These are phyloP conservation scores for Staurois parvus DNA, from an alignment of 2,797 vertebrate species.

Conservation along the genomic window DNA sequence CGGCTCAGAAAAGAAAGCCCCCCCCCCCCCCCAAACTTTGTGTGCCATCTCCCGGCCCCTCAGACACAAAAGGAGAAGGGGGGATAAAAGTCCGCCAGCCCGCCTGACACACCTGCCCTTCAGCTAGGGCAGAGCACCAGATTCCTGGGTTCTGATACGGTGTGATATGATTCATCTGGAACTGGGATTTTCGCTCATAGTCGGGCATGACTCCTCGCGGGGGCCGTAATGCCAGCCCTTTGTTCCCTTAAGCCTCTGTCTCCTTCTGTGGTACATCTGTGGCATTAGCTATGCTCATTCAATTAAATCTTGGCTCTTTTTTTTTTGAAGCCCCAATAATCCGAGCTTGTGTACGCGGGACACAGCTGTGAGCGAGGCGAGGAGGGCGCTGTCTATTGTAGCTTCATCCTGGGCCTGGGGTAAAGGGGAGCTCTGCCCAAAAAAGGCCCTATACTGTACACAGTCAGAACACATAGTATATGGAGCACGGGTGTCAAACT, in stretches of 20 bases:
- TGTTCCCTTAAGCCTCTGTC: conserved; percentile 55
- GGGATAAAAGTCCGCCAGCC: conserved; percentile 61
- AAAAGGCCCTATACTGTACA: no score
- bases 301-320: conserved; percentile 50
- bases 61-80: conserved; percentile 45
- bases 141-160: conserved; percentile 71
- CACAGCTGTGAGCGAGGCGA: conserved; percentile 33
- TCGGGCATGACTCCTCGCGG: conserved; percentile 48
- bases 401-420: no score
- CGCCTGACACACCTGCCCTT: conserved; percentile 70
- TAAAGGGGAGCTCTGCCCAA: no score
- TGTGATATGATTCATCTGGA: conserved; percentile 63
- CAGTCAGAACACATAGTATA: no score
- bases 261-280: conserved; percentile 55
- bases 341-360: conserved; percentile 41
- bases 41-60: conserved; percentile 7
- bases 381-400: not conserved
- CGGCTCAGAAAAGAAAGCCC: conserved; percentile 15
- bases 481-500: no score
- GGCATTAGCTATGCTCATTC: conserved; percentile 52
- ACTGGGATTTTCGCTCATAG: conserved; percentile 42
- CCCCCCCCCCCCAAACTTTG: not conserved
- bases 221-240: conserved; percentile 38
- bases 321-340: conserved; percentile 36
- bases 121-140: conserved; percentile 68